Evolutionary conservation across 2,113 vertebrate species (phyloP), one percentile per base, ranked within the genome.

Genomic region (Apteryx owenii): DNA sequence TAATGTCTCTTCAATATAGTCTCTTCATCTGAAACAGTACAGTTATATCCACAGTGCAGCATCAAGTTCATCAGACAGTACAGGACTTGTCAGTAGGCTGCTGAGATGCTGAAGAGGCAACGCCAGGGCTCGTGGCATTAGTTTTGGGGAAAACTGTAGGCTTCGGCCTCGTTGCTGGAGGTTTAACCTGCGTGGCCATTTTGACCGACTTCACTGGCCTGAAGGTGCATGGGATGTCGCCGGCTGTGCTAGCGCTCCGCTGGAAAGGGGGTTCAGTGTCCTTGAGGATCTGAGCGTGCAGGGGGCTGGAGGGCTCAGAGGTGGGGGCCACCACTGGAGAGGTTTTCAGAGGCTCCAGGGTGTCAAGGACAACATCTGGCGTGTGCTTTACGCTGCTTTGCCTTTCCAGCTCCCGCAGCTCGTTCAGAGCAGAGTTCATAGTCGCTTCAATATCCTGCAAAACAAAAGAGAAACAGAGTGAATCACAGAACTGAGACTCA

Each of bases 311-410:
- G 40, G 99, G 99, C 96, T 99, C 99, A 0, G 99, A 99, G 2
- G 98, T 98, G 85, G 98, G 98, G n/a, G 98, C 97, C 93, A 98
- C 96, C 89, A 98, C 86, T 1, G 98, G 98, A 14, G 98, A 98
- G 0, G 98, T 98, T 94, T 99, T 99, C 90, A 99, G 97, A 72
- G 99, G 99, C 98, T 99, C 99, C 98, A 99, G 98, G 15, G 99
- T 99, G 98, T 99, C 99, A 18, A 99, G 98, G 50, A 99, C 99
- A 69, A 99, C 99, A 4, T 99, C 99, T 0, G 99, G 99, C 1
- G 99, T 85, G 95, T 99, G 99, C 93, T 99, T 99, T 7, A 98
- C 99, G 15, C 95, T 98, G 98, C 99, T 99, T 96, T 99, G 99
- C 81, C 99, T 94, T 84, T 99, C 99, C 56, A 99, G 97, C 97